Conservation (phyloP, 2,113 vertebrate species). For the Galemys pyrenaicus region DNA sequence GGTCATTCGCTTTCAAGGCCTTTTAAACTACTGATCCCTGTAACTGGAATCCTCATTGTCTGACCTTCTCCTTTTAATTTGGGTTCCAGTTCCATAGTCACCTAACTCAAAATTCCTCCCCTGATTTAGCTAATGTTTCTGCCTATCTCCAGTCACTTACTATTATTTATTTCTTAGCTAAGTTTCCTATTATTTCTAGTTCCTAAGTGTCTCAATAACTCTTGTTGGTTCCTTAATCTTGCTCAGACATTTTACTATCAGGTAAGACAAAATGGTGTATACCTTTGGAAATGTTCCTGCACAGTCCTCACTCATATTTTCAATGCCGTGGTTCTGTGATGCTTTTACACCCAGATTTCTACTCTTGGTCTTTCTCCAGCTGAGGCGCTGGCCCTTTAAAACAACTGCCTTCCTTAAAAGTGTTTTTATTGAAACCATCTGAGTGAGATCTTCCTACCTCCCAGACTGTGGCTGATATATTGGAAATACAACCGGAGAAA, state of each 20-base stretch:
- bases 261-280: too few relatives aligned
- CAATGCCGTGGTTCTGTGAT: too few relatives aligned
- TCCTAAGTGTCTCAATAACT: not conserved
- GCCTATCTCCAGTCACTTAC: not conserved
- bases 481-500: slow-evolving; percentile 27
- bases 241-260: not conserved
- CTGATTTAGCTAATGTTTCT: not conserved
- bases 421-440: not conserved
- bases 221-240: not conserved
- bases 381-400: too few relatives aligned
- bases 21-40: not conserved
- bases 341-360: too few relatives aligned
- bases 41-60: not conserved
- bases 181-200: not conserved
- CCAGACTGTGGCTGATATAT: not conserved
- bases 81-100: not conserved
- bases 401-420: not conserved
- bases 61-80: not conserved
- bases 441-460: not conserved
- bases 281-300: too few relatives aligned
- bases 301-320: not conserved
- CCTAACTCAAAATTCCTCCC: not conserved
- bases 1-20: not conserved
- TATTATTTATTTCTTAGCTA: not conserved
- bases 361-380: too few relatives aligned